These are phyloP conservation scores for Dryococelus australis DNA, from an alignment of 2,888 invertebrate species.

Conservation along the genomic window DNA sequence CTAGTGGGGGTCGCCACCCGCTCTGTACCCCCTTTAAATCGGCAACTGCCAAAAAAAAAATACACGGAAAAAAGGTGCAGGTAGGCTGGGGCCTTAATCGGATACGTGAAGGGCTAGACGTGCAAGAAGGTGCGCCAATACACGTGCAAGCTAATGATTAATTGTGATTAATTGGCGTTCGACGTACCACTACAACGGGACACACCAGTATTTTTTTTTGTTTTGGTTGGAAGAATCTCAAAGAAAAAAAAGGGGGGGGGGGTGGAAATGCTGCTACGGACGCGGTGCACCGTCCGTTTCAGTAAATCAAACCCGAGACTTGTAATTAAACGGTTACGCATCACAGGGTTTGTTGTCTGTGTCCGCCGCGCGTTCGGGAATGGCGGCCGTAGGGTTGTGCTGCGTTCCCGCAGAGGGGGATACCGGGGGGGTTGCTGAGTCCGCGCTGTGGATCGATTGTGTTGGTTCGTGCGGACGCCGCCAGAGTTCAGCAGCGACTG, in stretches of 20 bases:
- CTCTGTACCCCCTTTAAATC: too few relatives aligned
- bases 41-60: too few relatives aligned
- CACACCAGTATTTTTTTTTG: not conserved
- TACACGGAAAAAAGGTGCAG: too few relatives aligned
- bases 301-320: constrained; percentile 20
- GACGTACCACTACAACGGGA: not conserved
- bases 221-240: too few relatives aligned
- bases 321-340: constrained; percentile 27
- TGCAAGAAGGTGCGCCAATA: too few relatives aligned
- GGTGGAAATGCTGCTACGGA: not conserved
- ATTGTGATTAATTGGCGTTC: not conserved
- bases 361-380: not conserved
- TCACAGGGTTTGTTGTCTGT: constrained; percentile 17
- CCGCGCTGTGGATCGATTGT: not conserved
- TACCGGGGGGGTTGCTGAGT: not conserved
- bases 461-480: not conserved
- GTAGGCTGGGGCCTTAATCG: too few relatives aligned
- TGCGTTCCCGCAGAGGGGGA: not conserved
- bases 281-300: constrained; percentile 12
- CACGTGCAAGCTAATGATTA: too few relatives aligned
- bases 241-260: too few relatives aligned
- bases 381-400: not conserved
- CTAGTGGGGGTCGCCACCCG: too few relatives aligned
- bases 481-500: not conserved
- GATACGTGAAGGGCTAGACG: too few relatives aligned